phyloP scores from a whole-genome alignment of 2,888 invertebrate genomes.

The Tridacna crocea region DNA sequence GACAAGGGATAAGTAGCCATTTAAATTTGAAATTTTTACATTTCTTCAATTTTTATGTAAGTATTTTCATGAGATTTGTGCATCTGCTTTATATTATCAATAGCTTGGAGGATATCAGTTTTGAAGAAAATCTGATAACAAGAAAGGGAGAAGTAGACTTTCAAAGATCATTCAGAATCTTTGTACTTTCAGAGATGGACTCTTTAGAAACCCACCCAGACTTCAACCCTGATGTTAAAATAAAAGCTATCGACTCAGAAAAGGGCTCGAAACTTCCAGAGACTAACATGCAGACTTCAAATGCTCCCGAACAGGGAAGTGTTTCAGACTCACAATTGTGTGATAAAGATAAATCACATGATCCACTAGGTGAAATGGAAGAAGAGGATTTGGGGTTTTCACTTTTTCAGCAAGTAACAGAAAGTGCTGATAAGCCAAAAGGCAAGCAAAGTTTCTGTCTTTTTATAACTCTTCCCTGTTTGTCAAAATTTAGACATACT shows the following conservation, averaged over 20 bases:
- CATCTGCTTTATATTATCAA: no score
- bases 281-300: neutral
- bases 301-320: neutral
- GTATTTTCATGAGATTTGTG: no score
- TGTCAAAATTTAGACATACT: no score
- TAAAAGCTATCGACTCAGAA: slow-evolving; percentile 42
- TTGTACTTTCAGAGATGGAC: slow-evolving; percentile 70
- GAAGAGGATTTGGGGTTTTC: slow-evolving; percentile 54
- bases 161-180: no score
- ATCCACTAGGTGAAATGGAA: slow-evolving; percentile 44
- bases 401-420: slow-evolving; percentile 41
- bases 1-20: no score
- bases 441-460: neutral
- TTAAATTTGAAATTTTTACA: no score
- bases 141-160: no score
- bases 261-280: neutral
- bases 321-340: neutral
- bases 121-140: no score
- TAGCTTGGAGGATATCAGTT: no score
- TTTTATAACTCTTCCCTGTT: neutral
- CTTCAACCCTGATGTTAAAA: slow-evolving; percentile 75
- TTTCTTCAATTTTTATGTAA: no score
- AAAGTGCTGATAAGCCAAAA: slow-evolving; percentile 32
- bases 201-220: slow-evolving; percentile 72
- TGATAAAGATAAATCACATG: neutral